These are phyloP conservation scores for Craterocephalus amniculus DNA, from an alignment of 2,797 vertebrate species.

Conservation along the genomic window DNA sequence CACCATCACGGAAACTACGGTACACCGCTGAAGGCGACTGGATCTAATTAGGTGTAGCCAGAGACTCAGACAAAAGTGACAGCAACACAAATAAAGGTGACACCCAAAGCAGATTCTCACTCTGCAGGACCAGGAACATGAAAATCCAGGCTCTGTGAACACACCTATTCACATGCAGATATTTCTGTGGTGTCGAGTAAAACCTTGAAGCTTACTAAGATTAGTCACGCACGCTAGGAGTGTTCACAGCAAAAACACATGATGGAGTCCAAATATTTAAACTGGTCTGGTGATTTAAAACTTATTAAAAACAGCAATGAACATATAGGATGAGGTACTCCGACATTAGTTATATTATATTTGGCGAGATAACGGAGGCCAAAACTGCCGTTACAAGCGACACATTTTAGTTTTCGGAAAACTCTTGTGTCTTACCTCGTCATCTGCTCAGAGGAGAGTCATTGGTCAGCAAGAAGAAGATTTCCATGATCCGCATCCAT, in stretches of 20 bases:
- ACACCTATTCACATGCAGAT: conserved; percentile 51
- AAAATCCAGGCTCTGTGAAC: conserved; percentile 71
- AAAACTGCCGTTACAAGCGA: conserved; percentile 28
- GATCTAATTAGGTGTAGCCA: conserved; percentile 7
- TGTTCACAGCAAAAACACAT: conserved; percentile 16
- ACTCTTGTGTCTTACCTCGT: conserved; percentile 76
- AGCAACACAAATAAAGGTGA: conserved; percentile 29
- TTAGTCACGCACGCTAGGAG: conserved; percentile 6
- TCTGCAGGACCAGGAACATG: conserved; percentile 59
- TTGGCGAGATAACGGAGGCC: conserved; percentile 29
- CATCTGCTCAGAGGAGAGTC: conserved; percentile 64
- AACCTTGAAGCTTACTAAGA: conserved; percentile 26
- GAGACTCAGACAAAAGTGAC: conserved; percentile 27
- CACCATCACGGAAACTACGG: conserved; percentile 15
- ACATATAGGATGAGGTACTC: conserved; percentile 16
- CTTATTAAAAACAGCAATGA: not conserved
- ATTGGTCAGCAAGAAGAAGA: conserved; percentile 25
- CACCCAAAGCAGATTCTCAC: conserved; percentile 36
- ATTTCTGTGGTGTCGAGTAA: conserved; percentile 29
- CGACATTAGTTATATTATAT: conserved; percentile 44
- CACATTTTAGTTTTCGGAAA: conserved; percentile 44
- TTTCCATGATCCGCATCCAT: conserved; percentile 45
- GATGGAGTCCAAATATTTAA: not conserved
- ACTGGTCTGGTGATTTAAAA: not conserved
- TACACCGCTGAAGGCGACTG: conserved; percentile 9